These are phyloP conservation scores for Drosophila colorata DNA, from an alignment of 2,888 invertebrate genomes.

Conservation along the genomic window DNA sequence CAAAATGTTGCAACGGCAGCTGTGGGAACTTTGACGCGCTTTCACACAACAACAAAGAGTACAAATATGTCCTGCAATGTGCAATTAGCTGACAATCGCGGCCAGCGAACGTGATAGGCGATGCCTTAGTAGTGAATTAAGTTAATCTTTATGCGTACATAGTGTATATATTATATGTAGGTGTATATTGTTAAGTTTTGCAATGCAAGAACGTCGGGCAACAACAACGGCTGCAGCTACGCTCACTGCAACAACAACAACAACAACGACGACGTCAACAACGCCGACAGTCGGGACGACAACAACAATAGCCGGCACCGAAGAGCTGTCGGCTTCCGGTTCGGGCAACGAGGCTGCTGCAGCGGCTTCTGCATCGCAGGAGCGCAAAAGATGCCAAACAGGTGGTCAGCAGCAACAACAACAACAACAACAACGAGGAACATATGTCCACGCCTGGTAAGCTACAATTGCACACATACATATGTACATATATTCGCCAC, in stretches of 20 bases:
- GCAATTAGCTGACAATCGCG: slow-evolving; percentile 3
- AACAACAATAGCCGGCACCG: slow-evolving; percentile 34
- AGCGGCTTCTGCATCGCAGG: slow-evolving; percentile 7
- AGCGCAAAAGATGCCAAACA: slow-evolving; percentile 23
- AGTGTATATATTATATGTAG: slow-evolving; percentile 8
- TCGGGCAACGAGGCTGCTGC: slow-evolving; percentile 24
- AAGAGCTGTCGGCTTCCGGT: slow-evolving; percentile 18
- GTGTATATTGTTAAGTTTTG: slow-evolving; percentile 38
- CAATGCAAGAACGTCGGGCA: slow-evolving; percentile 15
- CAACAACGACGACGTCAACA: slow-evolving; percentile 9
- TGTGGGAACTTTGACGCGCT: slow-evolving; percentile 1
- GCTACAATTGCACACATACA: slow-evolving; percentile 8
- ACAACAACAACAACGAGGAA: slow-evolving; percentile 15
- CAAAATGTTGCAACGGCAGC: neutral
- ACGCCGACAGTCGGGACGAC: neutral
- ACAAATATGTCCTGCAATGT: slow-evolving; percentile 32
- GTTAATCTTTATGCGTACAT: slow-evolving; percentile 2
- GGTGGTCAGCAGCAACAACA: slow-evolving; percentile 36
- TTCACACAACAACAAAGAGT: slow-evolving; percentile 25
- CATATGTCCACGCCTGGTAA: slow-evolving; percentile 28
- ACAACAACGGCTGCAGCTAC: slow-evolving; percentile 5
- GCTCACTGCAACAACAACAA: neutral
- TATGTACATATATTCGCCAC: slow-evolving; percentile 1
- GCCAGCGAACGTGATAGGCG: slow-evolving; percentile 26
- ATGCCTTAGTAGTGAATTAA: slow-evolving; percentile 38